Evolutionary conservation across 2,888 invertebrate genomes (phyloP).

Genomic region (Panopea generosa): DNA sequence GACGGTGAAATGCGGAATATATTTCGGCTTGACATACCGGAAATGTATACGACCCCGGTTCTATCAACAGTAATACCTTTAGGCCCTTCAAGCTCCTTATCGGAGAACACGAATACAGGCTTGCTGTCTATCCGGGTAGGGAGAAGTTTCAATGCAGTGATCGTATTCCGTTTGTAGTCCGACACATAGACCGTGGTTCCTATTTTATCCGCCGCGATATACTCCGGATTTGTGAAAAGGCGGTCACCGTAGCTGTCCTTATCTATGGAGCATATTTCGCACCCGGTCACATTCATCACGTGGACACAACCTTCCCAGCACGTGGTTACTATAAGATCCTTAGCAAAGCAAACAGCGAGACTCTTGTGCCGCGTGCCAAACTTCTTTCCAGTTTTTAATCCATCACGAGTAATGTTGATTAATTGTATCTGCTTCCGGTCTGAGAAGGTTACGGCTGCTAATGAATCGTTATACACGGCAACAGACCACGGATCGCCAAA

Average conservation of each 20-base stretch:
- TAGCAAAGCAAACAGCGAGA: slow-evolving; percentile 52
- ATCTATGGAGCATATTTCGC: slow-evolving; percentile 32
- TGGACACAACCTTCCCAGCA: slow-evolving; percentile 61
- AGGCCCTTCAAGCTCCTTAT: slow-evolving; percentile 50
- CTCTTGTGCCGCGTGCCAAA: slow-evolving; percentile 51
- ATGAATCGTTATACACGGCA: slow-evolving; percentile 48
- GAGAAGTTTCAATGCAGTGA: slow-evolving; percentile 46
- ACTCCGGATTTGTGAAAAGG: slow-evolving; percentile 55
- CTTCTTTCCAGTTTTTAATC: slow-evolving; percentile 33
- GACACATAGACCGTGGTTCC: slow-evolving; percentile 49
- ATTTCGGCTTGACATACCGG: slow-evolving; percentile 60
- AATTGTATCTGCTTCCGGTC: slow-evolving; percentile 58
- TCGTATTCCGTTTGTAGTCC: slow-evolving; percentile 51
- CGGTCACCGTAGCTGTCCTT: slow-evolving; percentile 37
- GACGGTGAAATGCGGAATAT: slow-evolving; percentile 53
- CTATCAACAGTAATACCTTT: slow-evolving; percentile 50
- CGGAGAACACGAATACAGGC: slow-evolving; percentile 49
- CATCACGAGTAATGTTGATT: slow-evolving; percentile 37
- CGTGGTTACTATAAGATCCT: slow-evolving; percentile 41
- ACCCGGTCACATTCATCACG: slow-evolving; percentile 43
- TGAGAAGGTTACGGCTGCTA: slow-evolving; percentile 55
- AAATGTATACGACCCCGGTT: slow-evolving; percentile 48
- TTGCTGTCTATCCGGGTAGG: slow-evolving; percentile 46
- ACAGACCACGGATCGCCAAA: slow-evolving; percentile 58
- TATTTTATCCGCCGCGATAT: slow-evolving; percentile 44